A percentile compares a stretch with the other conserved stretches of the same genome.
Evolutionary conservation across 2,113 vertebrate species (phyloP).

Genomic region (Eulacestoma nigropectus): DNA sequence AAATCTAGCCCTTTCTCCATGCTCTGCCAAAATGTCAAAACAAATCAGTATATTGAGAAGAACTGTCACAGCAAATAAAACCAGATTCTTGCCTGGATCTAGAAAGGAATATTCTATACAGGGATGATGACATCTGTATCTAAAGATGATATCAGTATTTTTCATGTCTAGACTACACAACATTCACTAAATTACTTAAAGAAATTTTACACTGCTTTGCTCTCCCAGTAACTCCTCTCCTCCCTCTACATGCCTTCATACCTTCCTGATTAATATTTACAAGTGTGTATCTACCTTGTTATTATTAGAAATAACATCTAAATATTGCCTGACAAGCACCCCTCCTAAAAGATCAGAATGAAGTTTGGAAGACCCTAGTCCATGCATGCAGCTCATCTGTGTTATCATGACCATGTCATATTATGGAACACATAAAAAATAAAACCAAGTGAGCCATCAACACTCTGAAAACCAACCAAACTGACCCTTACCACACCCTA

Average conservation of each 20-base stretch:
- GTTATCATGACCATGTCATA: neutral
- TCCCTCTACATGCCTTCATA: neutral
- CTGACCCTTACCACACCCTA: neutral
- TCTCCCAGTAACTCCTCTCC: neutral
- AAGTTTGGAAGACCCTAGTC: neutral
- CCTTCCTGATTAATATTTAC: slow-evolving; percentile 1
- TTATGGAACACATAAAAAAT: neutral
- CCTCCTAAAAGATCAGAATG: neutral
- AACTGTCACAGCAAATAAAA: neutral
- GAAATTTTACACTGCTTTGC: slow-evolving; percentile 21
- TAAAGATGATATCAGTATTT: neutral
- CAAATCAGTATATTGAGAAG: neutral
- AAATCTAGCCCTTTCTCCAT: neutral
- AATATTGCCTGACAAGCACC: neutral
- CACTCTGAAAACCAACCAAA: neutral
- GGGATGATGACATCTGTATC: neutral
- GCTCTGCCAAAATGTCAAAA: neutral
- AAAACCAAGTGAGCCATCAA: neutral
- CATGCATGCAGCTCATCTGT: neutral
- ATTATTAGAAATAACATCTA: slow-evolving; percentile 30
- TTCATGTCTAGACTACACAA: slow-evolving; percentile 30
- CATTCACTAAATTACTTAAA: slow-evolving; percentile 28
- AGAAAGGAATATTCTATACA: neutral
- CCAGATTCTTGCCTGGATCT: neutral
- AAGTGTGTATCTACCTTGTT: neutral